Evolutionary conservation across 2,113 vertebrate species (phyloP).

Genomic region (Melanerpes formicivorus): DNA sequence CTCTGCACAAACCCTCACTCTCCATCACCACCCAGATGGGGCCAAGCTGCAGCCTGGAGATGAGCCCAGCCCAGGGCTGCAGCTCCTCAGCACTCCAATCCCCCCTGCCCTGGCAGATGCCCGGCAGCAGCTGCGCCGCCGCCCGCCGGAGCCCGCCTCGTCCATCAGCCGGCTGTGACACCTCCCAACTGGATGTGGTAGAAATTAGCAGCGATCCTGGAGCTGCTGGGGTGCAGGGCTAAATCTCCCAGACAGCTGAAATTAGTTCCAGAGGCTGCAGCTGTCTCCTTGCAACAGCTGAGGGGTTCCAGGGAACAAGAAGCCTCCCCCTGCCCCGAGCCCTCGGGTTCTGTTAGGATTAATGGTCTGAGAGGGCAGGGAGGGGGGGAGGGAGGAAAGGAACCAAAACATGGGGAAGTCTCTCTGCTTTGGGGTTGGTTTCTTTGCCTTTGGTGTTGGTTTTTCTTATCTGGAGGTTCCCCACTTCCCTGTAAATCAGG

Average conservation of each 20-base stretch:
- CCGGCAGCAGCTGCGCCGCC: slow-evolving; percentile 62
- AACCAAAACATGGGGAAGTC: slow-evolving; percentile 21
- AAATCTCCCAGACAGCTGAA: slow-evolving; percentile 79
- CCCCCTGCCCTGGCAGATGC: slow-evolving; percentile 6
- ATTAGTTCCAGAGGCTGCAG: slow-evolving; percentile 77
- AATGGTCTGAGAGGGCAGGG: slow-evolving; percentile 74
- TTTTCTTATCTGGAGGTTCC: neutral
- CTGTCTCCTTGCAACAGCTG: slow-evolving; percentile 77
- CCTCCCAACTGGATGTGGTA: slow-evolving; percentile 69
- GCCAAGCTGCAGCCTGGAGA: neutral
- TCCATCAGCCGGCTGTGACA: slow-evolving; percentile 61
- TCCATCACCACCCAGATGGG: rapidly evolving
- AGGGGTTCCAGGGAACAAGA: slow-evolving; percentile 58
- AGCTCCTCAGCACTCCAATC: neutral
- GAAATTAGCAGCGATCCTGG: slow-evolving; percentile 71
- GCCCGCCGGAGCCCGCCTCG: slow-evolving; percentile 7
- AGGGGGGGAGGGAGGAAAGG: slow-evolving; percentile 41
- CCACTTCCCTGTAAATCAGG: slow-evolving; percentile 47
- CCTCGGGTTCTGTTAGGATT: slow-evolving; percentile 73
- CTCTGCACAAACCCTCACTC: neutral
- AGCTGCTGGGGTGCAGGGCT: slow-evolving; percentile 39
- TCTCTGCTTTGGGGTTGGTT: neutral
- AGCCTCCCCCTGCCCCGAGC: slow-evolving; percentile 24
- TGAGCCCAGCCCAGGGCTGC: neutral
- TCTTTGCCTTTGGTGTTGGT: neutral